Conservation (phyloP, 2,113 vertebrate species). For the Tonatia bakeri region DNA sequence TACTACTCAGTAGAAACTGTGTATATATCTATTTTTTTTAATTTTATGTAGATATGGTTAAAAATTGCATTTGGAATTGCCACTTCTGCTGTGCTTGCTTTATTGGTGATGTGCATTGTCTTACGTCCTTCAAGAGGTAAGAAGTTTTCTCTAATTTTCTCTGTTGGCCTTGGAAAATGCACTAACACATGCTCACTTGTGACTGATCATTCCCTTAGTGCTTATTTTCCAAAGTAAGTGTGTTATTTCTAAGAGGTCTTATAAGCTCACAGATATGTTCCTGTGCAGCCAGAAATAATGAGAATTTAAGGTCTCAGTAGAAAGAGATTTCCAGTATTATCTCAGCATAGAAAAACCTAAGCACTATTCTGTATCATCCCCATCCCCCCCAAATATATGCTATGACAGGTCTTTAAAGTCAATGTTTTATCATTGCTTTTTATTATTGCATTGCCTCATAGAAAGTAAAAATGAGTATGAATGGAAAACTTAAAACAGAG, state of each 20-base stretch:
- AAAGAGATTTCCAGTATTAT: constrained; percentile 65
- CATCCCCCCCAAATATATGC: constrained; percentile 43
- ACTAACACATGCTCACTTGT: constrained; percentile 47
- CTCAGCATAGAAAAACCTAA: constrained; percentile 67
- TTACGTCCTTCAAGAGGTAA: constrained; percentile 84
- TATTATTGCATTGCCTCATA: constrained; percentile 23
- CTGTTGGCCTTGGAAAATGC: constrained; percentile 52
- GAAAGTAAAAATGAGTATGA: constrained; percentile 48
- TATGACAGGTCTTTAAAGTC: constrained; percentile 55
- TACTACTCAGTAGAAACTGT: constrained; percentile 39
- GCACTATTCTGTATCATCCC: neutral
- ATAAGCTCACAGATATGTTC: constrained; percentile 51
- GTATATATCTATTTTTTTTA: constrained; percentile 73
- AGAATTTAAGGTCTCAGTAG: constrained; percentile 68
- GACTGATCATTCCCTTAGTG: constrained; percentile 46
- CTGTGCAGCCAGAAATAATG: constrained; percentile 73
- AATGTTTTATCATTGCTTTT: constrained; percentile 52
- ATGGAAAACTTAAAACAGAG: constrained; percentile 53
- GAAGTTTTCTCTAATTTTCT: constrained; percentile 59
- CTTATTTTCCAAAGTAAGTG: constrained; percentile 48
- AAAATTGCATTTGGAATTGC: constrained; percentile 82
- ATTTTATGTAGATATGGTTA: constrained; percentile 80
- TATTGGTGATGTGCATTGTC: constrained; percentile 80
- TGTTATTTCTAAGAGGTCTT: constrained; percentile 66
- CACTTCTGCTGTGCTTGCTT: constrained; percentile 77